These are phyloP conservation scores for Drosophila ustulata DNA, from an alignment of 2,888 invertebrate species.

Conservation along the genomic window DNA sequence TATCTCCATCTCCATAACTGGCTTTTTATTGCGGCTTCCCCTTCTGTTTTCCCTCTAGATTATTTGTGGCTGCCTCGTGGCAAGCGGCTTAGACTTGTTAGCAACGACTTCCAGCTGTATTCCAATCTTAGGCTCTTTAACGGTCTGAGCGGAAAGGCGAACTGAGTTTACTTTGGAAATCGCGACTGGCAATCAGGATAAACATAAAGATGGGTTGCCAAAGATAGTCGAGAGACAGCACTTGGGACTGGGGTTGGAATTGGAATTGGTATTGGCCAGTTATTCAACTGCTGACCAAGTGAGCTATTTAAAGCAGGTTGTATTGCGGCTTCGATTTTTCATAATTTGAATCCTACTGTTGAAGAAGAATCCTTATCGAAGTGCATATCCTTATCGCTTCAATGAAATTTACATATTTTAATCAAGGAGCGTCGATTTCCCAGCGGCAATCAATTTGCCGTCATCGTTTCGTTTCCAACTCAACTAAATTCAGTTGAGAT, in stretches of 20 bases:
- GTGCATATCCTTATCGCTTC: conserved; percentile 14
- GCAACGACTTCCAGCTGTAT: conserved; percentile 61
- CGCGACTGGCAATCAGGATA: conserved; percentile 41
- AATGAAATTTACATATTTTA: conserved; percentile 72
- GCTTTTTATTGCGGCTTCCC: conserved; percentile 47
- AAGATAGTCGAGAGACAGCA: conserved; percentile 37
- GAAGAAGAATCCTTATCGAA: conserved; percentile 2
- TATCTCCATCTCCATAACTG: conserved; percentile 23
- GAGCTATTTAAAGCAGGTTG: conserved; percentile 21
- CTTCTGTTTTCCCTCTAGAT: conserved; percentile 14
- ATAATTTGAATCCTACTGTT: conserved; percentile 27
- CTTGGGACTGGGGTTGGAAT: conserved; percentile 19
- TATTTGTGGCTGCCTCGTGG: conserved; percentile 9
- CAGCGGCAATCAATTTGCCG: conserved; percentile 62
- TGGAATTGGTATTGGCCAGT: conserved; percentile 20
- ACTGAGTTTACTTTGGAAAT: conserved; percentile 26
- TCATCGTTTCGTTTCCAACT: conserved; percentile 19
- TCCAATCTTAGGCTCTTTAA: conserved; percentile 32
- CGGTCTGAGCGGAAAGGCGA: neutral
- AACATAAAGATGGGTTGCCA: conserved; percentile 49
- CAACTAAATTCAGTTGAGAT: conserved; percentile 36
- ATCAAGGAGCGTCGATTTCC: conserved; percentile 66
- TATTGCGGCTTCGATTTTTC: conserved; percentile 29
- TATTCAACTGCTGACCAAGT: conserved; percentile 32
- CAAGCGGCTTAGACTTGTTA: conserved; percentile 68